Conservation (phyloP, 2,888 invertebrate species). For the Diadromus collaris region DNA sequence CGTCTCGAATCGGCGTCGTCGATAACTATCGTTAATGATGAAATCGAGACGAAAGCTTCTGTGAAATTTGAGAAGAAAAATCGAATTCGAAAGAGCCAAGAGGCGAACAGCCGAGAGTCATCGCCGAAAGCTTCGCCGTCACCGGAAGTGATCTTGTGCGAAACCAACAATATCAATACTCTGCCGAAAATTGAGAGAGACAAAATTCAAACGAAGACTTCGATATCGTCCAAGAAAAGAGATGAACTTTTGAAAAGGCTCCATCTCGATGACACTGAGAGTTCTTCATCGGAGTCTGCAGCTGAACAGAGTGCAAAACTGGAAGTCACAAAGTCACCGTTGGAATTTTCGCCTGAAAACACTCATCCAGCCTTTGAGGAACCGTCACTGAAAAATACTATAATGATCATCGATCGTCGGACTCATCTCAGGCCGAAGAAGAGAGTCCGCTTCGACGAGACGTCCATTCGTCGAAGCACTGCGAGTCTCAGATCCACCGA, state of each 20-base stretch:
- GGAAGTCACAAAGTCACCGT: not conserved
- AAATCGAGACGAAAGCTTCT: not conserved
- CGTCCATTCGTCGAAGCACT: conserved; percentile 2
- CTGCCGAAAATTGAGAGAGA: not conserved
- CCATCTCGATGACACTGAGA: not conserved
- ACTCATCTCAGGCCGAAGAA: not conserved
- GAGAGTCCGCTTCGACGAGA: conserved; percentile 32
- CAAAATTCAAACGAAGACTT: not conserved
- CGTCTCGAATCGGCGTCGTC: too few species aligned
- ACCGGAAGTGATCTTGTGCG: not conserved
- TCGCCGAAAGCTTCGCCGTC: not conserved
- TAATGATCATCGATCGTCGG: not conserved
- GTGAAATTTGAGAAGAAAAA: conserved; percentile 1
- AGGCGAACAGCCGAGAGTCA: not conserved
- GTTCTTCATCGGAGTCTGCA: not conserved
- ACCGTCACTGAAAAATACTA: not conserved
- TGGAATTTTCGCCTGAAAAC: not conserved
- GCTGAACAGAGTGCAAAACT: not conserved
- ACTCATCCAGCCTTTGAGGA: not conserved
- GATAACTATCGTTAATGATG: not conserved
- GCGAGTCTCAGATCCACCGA: not conserved
- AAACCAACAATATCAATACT: not conserved
- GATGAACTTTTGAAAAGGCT: not conserved
- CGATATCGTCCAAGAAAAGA: not conserved
- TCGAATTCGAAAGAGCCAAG: not conserved